Evolutionary conservation across 1,140 invertebrate genomes (phyloP).

Genomic region (Drosophila grimshawi): DNA sequence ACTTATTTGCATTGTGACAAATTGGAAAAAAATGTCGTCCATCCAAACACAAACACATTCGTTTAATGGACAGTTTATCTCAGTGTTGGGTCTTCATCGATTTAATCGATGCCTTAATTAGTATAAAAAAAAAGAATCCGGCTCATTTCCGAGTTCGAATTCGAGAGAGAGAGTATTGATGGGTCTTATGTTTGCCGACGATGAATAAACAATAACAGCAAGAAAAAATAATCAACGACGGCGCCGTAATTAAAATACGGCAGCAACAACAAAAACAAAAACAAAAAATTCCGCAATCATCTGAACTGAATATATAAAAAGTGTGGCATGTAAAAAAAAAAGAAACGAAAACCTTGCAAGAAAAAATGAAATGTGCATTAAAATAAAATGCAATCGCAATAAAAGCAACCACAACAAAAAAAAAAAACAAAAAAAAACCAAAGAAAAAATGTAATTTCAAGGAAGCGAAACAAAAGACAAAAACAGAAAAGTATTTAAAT

Average conservation of each 20-base stretch:
- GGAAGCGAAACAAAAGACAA: conserved; percentile 20
- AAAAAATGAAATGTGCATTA: conserved; percentile 33
- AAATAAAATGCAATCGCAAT: conserved; percentile 19
- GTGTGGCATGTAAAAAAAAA: conserved; percentile 23
- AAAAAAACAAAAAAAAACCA: not conserved
- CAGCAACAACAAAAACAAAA: not conserved
- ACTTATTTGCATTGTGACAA: conserved; percentile 48
- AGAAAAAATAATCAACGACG: conserved; percentile 30
- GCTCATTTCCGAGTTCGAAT: conserved; percentile 22
- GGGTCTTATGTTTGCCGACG: not conserved
- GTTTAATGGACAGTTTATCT: conserved; percentile 13
- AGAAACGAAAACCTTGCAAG: conserved; percentile 1
- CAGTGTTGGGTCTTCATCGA: conserved; percentile 3
- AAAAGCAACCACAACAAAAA: conserved; percentile 14
- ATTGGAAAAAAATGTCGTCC: conserved; percentile 3
- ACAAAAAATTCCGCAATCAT: not conserved
- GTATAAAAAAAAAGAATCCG: conserved; percentile 3
- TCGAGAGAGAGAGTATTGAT: conserved; percentile 25
- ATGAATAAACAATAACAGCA: conserved; percentile 14
- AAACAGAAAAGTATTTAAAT: conserved; percentile 7
- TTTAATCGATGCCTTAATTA: conserved; percentile 43
- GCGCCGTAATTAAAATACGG: conserved; percentile 39
- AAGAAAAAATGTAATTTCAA: conserved; percentile 14
- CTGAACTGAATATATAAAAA: conserved; percentile 4
- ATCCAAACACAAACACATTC: too few species aligned